phyloP scores from a whole-genome alignment of 2,113 vertebrate species.

The Mesitornis unicolor region DNA sequence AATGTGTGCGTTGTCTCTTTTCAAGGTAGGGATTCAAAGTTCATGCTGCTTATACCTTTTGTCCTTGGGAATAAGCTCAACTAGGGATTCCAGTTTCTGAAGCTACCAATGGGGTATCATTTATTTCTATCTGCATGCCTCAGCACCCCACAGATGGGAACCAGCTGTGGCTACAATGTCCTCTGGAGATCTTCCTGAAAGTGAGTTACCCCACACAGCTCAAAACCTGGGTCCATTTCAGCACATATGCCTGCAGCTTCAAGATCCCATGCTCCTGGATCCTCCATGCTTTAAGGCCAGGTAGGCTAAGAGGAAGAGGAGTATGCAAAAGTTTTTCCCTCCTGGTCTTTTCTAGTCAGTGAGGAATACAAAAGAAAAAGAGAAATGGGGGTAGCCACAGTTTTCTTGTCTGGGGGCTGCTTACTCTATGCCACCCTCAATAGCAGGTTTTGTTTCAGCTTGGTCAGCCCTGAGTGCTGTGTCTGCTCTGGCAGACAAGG shows the following conservation, averaged over 20 bases:
- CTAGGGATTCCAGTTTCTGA: neutral
- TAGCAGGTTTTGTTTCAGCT: neutral
- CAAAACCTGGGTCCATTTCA: accelerated
- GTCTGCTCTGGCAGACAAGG: neutral
- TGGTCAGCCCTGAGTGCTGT: neutral
- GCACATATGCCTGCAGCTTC: neutral
- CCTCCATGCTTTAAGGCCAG: neutral
- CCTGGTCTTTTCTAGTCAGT: neutral
- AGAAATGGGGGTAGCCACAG: neutral
- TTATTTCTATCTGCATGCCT: neutral
- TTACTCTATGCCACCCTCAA: neutral
- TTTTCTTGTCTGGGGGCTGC: neutral
- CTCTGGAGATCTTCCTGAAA: neutral
- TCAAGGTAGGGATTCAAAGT: neutral
- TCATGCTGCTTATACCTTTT: neutral
- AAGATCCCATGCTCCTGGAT: neutral
- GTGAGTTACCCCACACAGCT: neutral
- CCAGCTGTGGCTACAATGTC: neutral
- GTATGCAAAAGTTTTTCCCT: neutral
- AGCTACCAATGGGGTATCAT: neutral
- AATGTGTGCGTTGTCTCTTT: neutral
- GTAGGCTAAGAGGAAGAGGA: neutral
- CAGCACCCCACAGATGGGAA: neutral
- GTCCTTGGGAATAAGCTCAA: neutral
- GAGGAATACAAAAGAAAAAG: neutral